Conservation (phyloP, 2,797 vertebrate genomes). For the Halcyon smyrnensis region DNA sequence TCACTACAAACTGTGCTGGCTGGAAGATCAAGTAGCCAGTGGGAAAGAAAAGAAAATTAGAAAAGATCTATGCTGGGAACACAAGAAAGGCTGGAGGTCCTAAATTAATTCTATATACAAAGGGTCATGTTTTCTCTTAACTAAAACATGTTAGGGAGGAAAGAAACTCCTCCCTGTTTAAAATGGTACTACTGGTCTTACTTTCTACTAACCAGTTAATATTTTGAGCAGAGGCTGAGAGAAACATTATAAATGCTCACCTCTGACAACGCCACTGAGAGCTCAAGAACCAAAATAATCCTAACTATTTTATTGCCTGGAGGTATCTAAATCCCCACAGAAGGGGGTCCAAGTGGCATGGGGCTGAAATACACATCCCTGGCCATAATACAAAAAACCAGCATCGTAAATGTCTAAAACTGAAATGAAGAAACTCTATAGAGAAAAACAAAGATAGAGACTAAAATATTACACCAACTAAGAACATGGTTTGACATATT, state of each 20-base stretch:
- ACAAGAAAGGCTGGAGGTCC: neutral
- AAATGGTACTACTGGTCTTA: neutral
- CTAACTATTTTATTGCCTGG: neutral
- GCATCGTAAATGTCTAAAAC: neutral
- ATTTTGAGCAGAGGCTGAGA: neutral
- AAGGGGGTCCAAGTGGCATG: neutral
- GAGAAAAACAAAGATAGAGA: neutral
- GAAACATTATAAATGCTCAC: neutral
- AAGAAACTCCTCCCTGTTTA: neutral
- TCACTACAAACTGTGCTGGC: neutral
- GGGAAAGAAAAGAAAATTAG: neutral
- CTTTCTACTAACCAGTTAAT: neutral
- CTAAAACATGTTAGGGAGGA: fast-evolving
- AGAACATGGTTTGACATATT: neutral
- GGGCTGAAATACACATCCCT: neutral
- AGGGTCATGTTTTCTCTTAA: neutral
- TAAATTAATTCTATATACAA: neutral
- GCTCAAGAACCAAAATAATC: neutral
- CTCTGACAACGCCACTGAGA: neutral
- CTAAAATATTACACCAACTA: neutral
- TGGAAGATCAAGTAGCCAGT: neutral
- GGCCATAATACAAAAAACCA: neutral
- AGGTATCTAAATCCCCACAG: neutral
- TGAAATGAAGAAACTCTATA: neutral
- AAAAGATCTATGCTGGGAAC: neutral